Conservation (phyloP, 2,797 vertebrate genomes). For the Avahi laniger region DNA sequence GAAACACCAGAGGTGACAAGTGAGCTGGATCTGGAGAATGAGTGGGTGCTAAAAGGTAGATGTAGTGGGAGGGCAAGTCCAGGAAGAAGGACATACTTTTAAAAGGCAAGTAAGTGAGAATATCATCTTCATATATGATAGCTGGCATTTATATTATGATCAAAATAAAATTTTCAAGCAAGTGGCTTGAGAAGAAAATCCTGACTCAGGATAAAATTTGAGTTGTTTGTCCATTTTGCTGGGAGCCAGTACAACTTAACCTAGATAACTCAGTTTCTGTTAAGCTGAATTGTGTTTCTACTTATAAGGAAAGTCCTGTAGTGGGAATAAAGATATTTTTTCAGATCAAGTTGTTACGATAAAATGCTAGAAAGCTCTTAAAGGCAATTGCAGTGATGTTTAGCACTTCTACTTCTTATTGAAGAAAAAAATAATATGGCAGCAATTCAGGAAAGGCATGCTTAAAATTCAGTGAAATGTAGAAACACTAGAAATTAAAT, state of each 20-base stretch:
- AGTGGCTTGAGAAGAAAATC: constrained; percentile 46
- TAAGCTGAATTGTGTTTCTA: constrained; percentile 62
- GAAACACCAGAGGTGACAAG: not conserved
- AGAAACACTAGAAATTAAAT: constrained; percentile 28
- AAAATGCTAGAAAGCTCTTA: constrained; percentile 66
- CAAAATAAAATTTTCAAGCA: constrained; percentile 56
- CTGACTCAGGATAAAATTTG: constrained; percentile 65
- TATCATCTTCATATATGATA: not conserved
- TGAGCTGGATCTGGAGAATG: not conserved
- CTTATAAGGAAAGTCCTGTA: constrained; percentile 59
- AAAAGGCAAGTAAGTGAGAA: not conserved
- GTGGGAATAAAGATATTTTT: constrained; percentile 55
- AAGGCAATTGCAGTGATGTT: constrained; percentile 50
- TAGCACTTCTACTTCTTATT: constrained; percentile 41
- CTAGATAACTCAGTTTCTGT: constrained; percentile 64
- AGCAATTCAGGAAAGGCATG: constrained; percentile 45
- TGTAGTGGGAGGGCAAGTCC: not conserved
- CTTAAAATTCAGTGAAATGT: constrained; percentile 22
- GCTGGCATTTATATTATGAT: constrained; percentile 35
- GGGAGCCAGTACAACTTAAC: constrained; percentile 54
- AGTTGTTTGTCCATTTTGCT: constrained; percentile 71
- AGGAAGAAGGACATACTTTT: not conserved
- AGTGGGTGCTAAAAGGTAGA: not conserved
- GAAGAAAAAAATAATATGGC: constrained; percentile 51
- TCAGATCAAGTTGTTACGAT: constrained; percentile 64